phyloP scores from a whole-genome alignment of 2,797 vertebrate genomes.

The Hydrolagus colliei region DNA sequence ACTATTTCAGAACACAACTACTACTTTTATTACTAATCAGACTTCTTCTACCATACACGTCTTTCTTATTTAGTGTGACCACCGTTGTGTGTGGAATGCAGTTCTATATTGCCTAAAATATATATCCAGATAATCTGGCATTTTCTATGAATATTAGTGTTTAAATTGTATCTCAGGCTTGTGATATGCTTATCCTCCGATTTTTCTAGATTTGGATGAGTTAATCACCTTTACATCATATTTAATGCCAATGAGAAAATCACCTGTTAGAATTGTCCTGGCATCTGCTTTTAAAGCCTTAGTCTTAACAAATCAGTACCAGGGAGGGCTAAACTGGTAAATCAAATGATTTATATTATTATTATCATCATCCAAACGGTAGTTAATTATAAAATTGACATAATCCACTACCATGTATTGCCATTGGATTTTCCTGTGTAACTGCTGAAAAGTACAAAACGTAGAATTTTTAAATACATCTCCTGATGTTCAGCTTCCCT shows the following conservation, averaged over 20 bases:
- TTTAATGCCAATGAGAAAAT: neutral
- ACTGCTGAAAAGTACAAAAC: neutral
- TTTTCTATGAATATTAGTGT: neutral
- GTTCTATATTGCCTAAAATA: neutral
- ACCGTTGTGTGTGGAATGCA: neutral
- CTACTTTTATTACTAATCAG: neutral
- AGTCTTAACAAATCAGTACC: no score
- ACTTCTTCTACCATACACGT: neutral
- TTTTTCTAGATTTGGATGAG: neutral
- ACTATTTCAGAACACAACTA: neutral
- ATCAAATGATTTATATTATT: neutral
- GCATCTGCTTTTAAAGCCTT: neutral
- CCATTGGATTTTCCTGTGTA: neutral
- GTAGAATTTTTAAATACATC: neutral
- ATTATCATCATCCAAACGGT: no score
- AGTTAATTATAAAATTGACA: neutral
- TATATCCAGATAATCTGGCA: neutral
- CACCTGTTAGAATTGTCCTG: neutral
- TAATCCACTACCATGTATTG: neutral
- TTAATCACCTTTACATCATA: neutral
- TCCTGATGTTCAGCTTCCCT: neutral
- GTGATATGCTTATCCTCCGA: neutral
- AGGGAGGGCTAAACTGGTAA: neutral
- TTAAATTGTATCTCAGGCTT: neutral
- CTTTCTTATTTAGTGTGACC: neutral